Evolutionary conservation across 2,888 invertebrate species (phyloP).

Genomic region (Philereme vetulata): DNA sequence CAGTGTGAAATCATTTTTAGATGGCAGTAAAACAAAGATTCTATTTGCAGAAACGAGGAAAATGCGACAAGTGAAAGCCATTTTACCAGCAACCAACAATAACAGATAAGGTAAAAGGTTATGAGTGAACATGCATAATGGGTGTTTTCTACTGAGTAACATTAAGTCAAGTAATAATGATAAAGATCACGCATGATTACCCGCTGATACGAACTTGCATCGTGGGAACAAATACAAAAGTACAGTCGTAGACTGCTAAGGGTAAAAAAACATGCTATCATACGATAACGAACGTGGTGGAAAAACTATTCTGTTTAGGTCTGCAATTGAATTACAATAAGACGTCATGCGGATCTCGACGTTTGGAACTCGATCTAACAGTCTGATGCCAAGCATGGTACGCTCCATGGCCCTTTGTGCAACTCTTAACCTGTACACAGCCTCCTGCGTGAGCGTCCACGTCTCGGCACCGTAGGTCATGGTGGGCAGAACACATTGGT

Average conservation of each 20-base stretch:
- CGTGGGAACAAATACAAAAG: slow-evolving; percentile 30
- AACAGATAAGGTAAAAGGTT: slow-evolving; percentile 26
- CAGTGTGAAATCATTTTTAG: slow-evolving; percentile 21
- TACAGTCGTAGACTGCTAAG: not conserved
- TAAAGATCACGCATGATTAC: slow-evolving; percentile 35
- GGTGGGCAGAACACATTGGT: no score
- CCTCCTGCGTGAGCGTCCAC: no score
- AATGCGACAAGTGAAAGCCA: slow-evolving; percentile 22
- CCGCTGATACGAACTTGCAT: slow-evolving; percentile 25
- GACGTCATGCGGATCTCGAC: no score
- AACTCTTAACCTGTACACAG: no score
- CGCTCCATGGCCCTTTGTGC: no score
- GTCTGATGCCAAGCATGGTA: no score
- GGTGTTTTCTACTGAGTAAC: slow-evolving; percentile 24
- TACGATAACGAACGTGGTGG: no score
- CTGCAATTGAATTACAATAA: no score
- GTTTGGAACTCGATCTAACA: no score
- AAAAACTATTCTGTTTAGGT: no score
- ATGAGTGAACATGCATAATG: slow-evolving; percentile 13
- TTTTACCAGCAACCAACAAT: slow-evolving; percentile 11
- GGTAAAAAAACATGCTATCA: no score
- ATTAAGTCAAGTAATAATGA: slow-evolving; percentile 28
- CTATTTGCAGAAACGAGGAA: slow-evolving; percentile 23
- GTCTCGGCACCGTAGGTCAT: no score
- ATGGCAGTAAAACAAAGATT: slow-evolving; percentile 15